Evolutionary conservation across 1,140 invertebrate genomes (phyloP).

Genomic region (Parapsyche elsis): DNA sequence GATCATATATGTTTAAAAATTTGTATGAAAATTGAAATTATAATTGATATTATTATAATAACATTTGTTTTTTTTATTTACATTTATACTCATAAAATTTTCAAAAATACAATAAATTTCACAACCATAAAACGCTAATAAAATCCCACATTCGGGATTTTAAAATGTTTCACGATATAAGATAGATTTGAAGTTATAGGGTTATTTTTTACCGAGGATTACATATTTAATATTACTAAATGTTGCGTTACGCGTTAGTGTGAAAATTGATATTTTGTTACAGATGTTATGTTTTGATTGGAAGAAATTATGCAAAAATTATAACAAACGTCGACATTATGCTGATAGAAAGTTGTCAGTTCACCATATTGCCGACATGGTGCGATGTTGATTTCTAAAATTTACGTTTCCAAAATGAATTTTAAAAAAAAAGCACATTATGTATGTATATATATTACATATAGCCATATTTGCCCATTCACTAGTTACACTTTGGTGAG

Average conservation of each 20-base stretch:
- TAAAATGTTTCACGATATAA: no score
- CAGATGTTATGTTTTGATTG: no score
- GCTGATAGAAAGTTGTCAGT: not conserved
- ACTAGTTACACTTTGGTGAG: not conserved
- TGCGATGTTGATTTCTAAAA: conserved; percentile 4
- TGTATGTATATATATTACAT: not conserved
- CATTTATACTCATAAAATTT: conserved; percentile 10
- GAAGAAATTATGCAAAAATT: conserved; percentile 1
- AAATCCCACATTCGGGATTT: no score
- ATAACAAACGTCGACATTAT: not conserved
- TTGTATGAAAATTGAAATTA: conserved; percentile 73
- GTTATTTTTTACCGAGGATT: no score
- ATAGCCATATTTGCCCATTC: not conserved
- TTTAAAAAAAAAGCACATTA: not conserved
- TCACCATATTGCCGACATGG: not conserved
- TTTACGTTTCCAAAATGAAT: conserved; percentile 8
- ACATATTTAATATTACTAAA: not conserved
- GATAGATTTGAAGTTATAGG: no score
- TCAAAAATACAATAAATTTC: not conserved
- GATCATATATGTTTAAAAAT: conserved; percentile 73
- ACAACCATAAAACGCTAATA: no score
- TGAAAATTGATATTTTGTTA: not conserved
- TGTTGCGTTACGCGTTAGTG: not conserved
- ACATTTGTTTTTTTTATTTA: not conserved
- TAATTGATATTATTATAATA: conserved; percentile 66